Percentiles rank a stretch among this genome's conserved stretches.
phyloP scores from a whole-genome alignment of 2,888 invertebrate species.

The Nephrotoma appendiculata region DNA sequence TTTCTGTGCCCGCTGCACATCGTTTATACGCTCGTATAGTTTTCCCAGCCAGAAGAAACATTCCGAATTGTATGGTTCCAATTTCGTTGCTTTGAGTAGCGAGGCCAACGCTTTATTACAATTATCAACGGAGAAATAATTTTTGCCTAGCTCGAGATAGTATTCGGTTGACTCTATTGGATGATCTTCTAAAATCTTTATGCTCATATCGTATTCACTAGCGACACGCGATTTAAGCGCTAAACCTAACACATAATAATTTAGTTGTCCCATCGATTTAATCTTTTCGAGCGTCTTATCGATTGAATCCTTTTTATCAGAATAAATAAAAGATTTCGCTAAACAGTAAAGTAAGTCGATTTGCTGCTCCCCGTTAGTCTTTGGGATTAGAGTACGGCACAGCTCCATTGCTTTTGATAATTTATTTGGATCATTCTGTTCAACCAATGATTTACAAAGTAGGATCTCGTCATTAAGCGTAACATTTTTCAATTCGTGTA shows the following conservation, averaged over 20 bases:
- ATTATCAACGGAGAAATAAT: slow-evolving; percentile 29
- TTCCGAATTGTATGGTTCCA: slow-evolving; percentile 56
- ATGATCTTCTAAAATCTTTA: slow-evolving; percentile 33
- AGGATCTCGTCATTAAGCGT: not conserved
- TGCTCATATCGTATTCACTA: slow-evolving; percentile 31
- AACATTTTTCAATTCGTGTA: slow-evolving; percentile 17
- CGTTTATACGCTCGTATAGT: slow-evolving; percentile 49
- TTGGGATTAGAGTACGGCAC: slow-evolving; percentile 24
- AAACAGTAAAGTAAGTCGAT: not conserved
- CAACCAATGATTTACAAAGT: slow-evolving; percentile 8
- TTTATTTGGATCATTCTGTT: slow-evolving; percentile 35
- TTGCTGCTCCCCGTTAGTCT: not conserved
- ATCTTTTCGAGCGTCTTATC: slow-evolving; percentile 5
- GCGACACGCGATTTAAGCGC: slow-evolving; percentile 17
- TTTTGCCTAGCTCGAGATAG: slow-evolving; percentile 21
- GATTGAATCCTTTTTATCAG: not conserved
- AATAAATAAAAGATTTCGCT: slow-evolving; percentile 5
- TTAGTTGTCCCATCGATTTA: not conserved
- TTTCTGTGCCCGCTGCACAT: slow-evolving; percentile 59
- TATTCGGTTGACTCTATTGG: slow-evolving; percentile 16
- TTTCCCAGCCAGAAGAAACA: slow-evolving; percentile 64
- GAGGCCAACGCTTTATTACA: slow-evolving; percentile 45
- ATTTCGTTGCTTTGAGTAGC: slow-evolving; percentile 53
- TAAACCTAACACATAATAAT: slow-evolving; percentile 11
- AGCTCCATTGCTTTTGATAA: slow-evolving; percentile 35